These are phyloP conservation scores for Pavo muticus DNA, from an alignment of 2,113 vertebrate species.

Conservation along the genomic window DNA sequence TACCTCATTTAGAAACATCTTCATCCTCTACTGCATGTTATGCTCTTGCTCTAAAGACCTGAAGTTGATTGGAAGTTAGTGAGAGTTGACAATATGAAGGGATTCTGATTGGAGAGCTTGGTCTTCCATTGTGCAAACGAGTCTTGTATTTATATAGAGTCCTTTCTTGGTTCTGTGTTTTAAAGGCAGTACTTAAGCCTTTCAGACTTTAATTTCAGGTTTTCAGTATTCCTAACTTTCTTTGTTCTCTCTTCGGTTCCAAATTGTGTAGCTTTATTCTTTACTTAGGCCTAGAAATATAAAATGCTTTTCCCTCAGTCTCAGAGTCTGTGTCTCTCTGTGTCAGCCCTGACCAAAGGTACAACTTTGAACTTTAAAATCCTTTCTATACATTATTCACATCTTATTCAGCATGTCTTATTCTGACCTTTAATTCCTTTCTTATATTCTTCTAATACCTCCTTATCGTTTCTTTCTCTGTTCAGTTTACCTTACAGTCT, in stretches of 20 bases:
- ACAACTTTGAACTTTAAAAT: not conserved
- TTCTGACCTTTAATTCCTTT: not conserved
- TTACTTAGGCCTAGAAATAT: not conserved
- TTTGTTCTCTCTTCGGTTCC: not conserved
- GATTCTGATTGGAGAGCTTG: not conserved
- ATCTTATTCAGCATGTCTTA: not conserved
- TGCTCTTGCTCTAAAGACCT: not conserved
- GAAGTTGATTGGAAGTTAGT: not conserved
- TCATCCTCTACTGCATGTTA: not conserved
- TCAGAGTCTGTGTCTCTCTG: not conserved
- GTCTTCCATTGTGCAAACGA: not conserved
- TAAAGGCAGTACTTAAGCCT: constrained; percentile 1
- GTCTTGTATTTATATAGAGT: not conserved
- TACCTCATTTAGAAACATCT: constrained; percentile 1
- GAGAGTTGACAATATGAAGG: not conserved
- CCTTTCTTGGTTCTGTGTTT: constrained; percentile 25
- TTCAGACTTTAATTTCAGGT: not conserved
- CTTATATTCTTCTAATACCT: not conserved
- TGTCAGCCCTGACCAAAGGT: not conserved
- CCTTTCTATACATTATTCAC: not conserved
- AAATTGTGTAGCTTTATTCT: not conserved
- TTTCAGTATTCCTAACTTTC: constrained; percentile 13
- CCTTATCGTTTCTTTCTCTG: not conserved
- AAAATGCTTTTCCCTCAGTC: not conserved
- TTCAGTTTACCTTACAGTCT: not conserved